These are phyloP conservation scores for Eledona agricola DNA, from an alignment of 2,888 invertebrate genomes.

Conservation along the genomic window DNA sequence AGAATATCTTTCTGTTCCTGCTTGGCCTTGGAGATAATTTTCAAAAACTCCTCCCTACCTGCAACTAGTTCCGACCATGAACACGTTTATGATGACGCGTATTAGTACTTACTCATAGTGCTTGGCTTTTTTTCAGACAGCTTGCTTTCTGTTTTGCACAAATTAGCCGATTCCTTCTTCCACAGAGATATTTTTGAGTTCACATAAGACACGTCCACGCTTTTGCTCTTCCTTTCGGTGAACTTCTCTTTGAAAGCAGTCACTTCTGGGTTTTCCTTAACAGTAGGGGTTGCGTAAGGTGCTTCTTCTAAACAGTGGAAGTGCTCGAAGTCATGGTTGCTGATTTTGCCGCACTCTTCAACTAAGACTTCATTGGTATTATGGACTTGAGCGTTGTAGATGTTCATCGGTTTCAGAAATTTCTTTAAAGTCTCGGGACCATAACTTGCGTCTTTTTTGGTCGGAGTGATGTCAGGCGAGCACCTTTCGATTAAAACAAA, in stretches of 20 bases:
- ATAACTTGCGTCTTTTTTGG: constrained; percentile 9
- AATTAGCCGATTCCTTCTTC: constrained; percentile 47
- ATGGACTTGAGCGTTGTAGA: constrained; percentile 37
- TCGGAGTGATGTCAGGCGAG: not conserved
- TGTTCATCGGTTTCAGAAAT: constrained; percentile 41
- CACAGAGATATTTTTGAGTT: constrained; percentile 52
- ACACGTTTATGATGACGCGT: not conserved
- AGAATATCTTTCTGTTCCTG: constrained; percentile 52
- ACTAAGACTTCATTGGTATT: too few relatives aligned
- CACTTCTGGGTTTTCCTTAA: constrained; percentile 10
- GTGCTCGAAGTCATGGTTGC: too few relatives aligned
- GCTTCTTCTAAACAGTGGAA: too few relatives aligned
- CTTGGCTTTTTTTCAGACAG: too few relatives aligned
- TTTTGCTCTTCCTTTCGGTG: constrained; percentile 21
- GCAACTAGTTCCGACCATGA: constrained; percentile 13
- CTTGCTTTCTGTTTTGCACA: too few relatives aligned
- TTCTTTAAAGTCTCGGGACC: constrained; percentile 35
- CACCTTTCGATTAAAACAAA: constrained; percentile 7
- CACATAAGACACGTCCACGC: constrained; percentile 48
- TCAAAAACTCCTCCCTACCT: constrained; percentile 56
- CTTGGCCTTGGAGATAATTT: constrained; percentile 53
- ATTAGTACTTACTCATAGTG: too few relatives aligned
- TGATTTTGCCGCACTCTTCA: too few relatives aligned
- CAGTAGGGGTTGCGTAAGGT: too few relatives aligned
- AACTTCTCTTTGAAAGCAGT: too few relatives aligned